Percentiles rank a stretch among this genome's conserved stretches.
Conservation (phyloP, 2,113 vertebrate species). For the Scopus umbretta region DNA sequence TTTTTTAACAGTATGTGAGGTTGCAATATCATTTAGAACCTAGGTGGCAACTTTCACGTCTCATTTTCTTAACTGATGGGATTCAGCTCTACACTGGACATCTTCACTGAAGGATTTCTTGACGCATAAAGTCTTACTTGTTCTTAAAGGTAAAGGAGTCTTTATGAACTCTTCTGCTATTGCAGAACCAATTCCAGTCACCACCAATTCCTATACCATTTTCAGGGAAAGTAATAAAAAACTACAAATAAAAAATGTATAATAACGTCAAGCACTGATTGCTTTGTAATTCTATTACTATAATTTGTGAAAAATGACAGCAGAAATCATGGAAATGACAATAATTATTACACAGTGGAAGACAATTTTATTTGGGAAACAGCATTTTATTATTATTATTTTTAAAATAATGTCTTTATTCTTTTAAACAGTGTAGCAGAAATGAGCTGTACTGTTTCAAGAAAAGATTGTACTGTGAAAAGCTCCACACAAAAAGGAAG, state of each 20-base stretch:
- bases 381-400: background rate
- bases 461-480: background rate
- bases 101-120: background rate
- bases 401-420: background rate
- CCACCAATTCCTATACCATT: background rate
- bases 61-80: slow-evolving; percentile 34
- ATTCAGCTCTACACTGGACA: background rate
- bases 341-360: background rate
- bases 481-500: background rate
- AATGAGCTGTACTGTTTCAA: background rate
- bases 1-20: background rate
- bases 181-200: background rate
- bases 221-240: slow-evolving; percentile 14
- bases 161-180: background rate
- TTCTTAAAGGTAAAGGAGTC: background rate
- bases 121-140: background rate
- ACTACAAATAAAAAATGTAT: background rate
- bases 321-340: background rate
- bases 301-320: background rate
- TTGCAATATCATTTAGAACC: slow-evolving; percentile 27
- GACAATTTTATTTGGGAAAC: background rate
- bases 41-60: background rate
- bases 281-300: background rate
- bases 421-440: background rate
- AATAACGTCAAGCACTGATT: background rate